Conservation (phyloP, 2,888 invertebrate species). For the Cheilosia impressa region DNA sequence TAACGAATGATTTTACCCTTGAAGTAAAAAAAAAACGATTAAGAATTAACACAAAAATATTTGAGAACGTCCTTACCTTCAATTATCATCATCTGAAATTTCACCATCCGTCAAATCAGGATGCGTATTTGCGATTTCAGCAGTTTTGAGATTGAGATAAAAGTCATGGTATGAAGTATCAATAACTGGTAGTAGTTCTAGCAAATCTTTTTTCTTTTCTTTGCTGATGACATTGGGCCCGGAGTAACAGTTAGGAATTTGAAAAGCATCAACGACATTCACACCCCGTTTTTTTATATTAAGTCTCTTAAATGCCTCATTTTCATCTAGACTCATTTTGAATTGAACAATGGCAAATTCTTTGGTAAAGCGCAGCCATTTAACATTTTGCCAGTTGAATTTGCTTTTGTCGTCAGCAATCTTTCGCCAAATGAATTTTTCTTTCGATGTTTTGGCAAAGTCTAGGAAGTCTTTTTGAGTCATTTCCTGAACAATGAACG, state of each 20-base stretch:
- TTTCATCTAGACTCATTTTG: constrained; percentile 19
- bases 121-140: constrained; percentile 7
- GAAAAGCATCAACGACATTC: background rate
- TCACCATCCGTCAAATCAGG: constrained; percentile 14
- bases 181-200: constrained; percentile 35
- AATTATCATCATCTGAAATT: background rate
- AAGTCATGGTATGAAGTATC: constrained; percentile 19
- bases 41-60: background rate
- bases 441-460: constrained; percentile 10
- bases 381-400: constrained; percentile 22
- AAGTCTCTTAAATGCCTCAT: background rate
- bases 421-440: constrained; percentile 13
- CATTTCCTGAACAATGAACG: too few relatives aligned
- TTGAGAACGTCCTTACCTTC: background rate
- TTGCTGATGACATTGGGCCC: constrained; percentile 22
- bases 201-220: background rate
- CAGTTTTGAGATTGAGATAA: constrained; percentile 17
- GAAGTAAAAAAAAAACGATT: constrained; percentile 8
- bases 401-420: constrained; percentile 1
- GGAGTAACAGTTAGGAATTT: constrained; percentile 8
- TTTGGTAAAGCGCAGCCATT: constrained; percentile 32
- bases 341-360: constrained; percentile 26
- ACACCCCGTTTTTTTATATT: constrained; percentile 4
- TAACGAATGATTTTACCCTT: constrained; percentile 10
- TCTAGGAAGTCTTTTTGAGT: constrained; percentile 5